Evolutionary conservation across 2,797 vertebrate genomes (phyloP), one percentile per base, ranked within the genome.

Genomic region (Lepilemur ruficaudatus): DNA sequence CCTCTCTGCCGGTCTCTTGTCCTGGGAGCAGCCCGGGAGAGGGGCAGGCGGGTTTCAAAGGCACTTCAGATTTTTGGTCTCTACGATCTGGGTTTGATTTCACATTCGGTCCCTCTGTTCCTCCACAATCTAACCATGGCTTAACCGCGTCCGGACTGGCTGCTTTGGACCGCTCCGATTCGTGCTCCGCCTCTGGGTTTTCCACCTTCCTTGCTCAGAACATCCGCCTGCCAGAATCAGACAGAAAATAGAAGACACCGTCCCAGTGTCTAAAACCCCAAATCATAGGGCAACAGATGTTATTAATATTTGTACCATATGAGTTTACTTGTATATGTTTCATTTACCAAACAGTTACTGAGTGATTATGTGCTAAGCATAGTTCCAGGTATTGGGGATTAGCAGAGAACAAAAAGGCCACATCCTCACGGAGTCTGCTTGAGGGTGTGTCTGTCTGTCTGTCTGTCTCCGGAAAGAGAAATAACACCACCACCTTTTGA

Each of bases 71-170:
- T 43, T 38, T 70, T 7, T 17, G 5, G 76, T 69, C 61, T 91
- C 14, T 41, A 17, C 35, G 22, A 13, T 38, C 82, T 20, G 72
- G 12, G n/a, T 76, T 59, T 59, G 43, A 4, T n/a, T 41, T 75
- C 23, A 1, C 3, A 1, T 18, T 35, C 55, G 4, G 18, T 32
- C 38, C 32, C 8, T 67, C 20, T 2, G 0, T 35, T 59, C 57
- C 57, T 57, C 23, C 23, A 57, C 23, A 11, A 20, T 41, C 35
- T 20, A 23, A 61, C 17, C 30, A 1, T 6, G 38, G 41, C 9
- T 20, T 8, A 20, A 52, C 52, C 43, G 25, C 41, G 30, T 22
- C 48, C 17, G 25, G 61, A 28, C 67, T 30, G 57, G 23, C 15
- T 18, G 9, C 72, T 48, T 72, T 10, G 46, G 43, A 48, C 28